These are phyloP conservation scores for Lampris megalopsis DNA, from an alignment of 2,113 vertebrate genomes.

Conservation along the genomic window DNA sequence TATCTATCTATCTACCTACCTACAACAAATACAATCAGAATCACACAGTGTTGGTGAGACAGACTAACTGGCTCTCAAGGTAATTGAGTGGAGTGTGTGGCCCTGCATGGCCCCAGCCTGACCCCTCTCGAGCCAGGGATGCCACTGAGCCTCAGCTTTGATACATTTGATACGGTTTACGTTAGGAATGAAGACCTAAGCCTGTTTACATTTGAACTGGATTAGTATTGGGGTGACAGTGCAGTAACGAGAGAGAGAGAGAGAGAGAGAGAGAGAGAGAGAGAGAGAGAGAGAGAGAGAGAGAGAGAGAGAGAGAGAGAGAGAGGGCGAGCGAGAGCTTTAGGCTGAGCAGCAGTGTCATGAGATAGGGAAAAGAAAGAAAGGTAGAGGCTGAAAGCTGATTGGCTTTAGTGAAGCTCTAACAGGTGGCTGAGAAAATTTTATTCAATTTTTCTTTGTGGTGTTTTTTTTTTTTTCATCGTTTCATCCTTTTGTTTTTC, in stretches of 20 bases:
- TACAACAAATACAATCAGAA: slow-evolving; percentile 45
- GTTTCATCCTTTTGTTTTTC: too few species aligned
- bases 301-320: slow-evolving; percentile 33
- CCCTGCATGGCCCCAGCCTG: slow-evolving; percentile 82
- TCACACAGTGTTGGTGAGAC: slow-evolving; percentile 66
- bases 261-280: too few species aligned
- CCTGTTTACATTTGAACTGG: slow-evolving; percentile 88
- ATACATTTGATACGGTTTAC: slow-evolving; percentile 94
- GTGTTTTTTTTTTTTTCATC: not conserved
- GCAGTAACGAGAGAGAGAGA: slow-evolving; percentile 52
- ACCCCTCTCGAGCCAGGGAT: slow-evolving; percentile 84
- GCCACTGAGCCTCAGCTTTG: slow-evolving; percentile 88
- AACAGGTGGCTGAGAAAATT: too few species aligned
- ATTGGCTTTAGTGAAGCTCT: not conserved
- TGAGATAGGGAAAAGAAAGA: slow-evolving; percentile 31
- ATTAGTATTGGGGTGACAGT: slow-evolving; percentile 84
- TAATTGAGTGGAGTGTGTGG: slow-evolving; percentile 86
- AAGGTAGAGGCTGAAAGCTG: too few species aligned
- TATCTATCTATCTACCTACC: too few species aligned
- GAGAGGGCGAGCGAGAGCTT: too few species aligned
- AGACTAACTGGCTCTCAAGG: slow-evolving; percentile 84
- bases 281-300: too few species aligned
- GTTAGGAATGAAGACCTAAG: slow-evolving; percentile 86
- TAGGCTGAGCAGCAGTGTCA: slow-evolving; percentile 30
- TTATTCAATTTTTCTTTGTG: not conserved